Percentiles rank a stretch among this genome's conserved stretches.
These are phyloP conservation scores for Drosophila robusta DNA, from an alignment of 2,888 invertebrate genomes.

Conservation along the genomic window DNA sequence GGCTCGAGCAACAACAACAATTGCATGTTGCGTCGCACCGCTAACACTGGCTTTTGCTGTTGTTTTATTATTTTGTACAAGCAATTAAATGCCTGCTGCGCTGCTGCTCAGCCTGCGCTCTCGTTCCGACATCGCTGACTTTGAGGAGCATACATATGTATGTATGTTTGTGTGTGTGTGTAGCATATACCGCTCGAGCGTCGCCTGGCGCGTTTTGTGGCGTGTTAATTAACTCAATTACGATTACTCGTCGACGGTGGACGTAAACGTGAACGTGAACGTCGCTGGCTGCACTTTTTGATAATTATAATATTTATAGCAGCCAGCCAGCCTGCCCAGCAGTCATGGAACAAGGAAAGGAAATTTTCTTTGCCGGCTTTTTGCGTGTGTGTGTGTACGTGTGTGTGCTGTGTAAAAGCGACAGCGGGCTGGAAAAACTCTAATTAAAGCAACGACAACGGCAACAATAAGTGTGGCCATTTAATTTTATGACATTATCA, in stretches of 20 bases:
- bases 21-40: constrained; percentile 30
- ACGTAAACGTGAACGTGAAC: constrained; percentile 13
- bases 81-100: constrained; percentile 74
- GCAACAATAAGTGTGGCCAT: constrained; percentile 75
- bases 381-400: constrained; percentile 14
- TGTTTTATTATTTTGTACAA: constrained; percentile 70
- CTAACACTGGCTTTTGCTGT: constrained; percentile 35
- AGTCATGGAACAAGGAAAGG: constrained; percentile 46
- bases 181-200: constrained; percentile 31
- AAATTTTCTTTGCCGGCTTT: constrained; percentile 53
- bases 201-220: constrained; percentile 76
- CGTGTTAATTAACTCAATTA: constrained; percentile 80
- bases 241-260: constrained; percentile 67
- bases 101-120: constrained; percentile 11
- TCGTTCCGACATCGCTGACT: constrained; percentile 6
- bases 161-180: background rate
- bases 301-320: constrained; percentile 81
- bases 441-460: constrained; percentile 70
- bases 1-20: constrained; percentile 7
- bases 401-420: constrained; percentile 41
- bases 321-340: constrained; percentile 28
- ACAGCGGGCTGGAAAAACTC: constrained; percentile 68
- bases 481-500: constrained; percentile 81
- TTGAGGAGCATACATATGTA: background rate
- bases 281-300: constrained; percentile 72